These are phyloP conservation scores for Pardalotus punctatus DNA, from an alignment of 2,113 vertebrate genomes.

Conservation along the genomic window DNA sequence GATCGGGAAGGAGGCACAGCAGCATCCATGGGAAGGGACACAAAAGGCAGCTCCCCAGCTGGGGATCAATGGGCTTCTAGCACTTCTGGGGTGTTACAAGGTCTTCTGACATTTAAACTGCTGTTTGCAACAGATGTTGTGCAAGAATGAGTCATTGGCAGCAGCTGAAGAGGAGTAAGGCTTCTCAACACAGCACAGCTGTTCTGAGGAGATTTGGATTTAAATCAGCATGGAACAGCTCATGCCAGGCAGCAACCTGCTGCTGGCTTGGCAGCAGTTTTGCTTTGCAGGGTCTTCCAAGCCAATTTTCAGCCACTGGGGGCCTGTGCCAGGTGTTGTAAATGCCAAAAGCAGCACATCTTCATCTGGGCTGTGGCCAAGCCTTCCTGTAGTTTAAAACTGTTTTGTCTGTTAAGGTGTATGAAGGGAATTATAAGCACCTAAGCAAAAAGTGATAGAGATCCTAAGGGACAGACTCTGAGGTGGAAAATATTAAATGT, in stretches of 20 bases:
- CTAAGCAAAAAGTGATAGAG: not conserved
- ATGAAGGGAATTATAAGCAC: not conserved
- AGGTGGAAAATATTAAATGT: not conserved
- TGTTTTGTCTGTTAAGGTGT: not conserved
- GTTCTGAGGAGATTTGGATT: not conserved
- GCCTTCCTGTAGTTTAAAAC: not conserved
- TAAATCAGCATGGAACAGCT: not conserved
- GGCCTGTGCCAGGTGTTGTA: not conserved
- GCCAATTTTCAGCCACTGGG: not conserved
- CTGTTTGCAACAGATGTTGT: not conserved
- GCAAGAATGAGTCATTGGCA: accelerated
- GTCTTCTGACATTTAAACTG: not conserved
- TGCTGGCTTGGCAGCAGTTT: not conserved
- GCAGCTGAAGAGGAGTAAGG: not conserved
- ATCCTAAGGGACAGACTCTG: not conserved
- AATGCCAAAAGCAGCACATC: not conserved
- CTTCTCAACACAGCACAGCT: not conserved
- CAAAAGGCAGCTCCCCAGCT: not conserved
- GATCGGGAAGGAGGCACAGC: not conserved
- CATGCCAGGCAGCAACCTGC: not conserved
- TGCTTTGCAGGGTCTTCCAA: not conserved
- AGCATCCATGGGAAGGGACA: not conserved
- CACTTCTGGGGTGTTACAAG: not conserved
- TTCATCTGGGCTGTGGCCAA: not conserved
- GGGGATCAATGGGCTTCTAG: not conserved